phyloP scores from a whole-genome alignment of 2,888 invertebrate species.

The Linnaemya vulpina region DNA sequence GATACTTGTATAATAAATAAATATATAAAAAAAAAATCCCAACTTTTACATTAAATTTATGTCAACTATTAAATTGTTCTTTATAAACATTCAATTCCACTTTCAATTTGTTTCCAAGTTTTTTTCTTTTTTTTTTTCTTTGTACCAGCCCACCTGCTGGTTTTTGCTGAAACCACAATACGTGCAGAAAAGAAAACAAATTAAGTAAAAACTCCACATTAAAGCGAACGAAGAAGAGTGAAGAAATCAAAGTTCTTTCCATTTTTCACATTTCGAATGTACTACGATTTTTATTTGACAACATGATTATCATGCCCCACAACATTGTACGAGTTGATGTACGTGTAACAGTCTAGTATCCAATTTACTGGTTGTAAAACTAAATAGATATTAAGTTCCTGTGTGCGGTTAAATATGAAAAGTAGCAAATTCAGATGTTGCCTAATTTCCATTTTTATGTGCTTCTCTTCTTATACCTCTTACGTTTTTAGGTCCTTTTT shows the following conservation, averaged over 20 bases:
- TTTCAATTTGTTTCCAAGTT: too few relatives aligned
- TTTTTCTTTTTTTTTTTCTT: constrained; percentile 5
- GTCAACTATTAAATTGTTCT: constrained; percentile 2
- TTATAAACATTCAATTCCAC: too few relatives aligned
- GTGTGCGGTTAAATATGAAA: not conserved
- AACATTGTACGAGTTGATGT: too few relatives aligned
- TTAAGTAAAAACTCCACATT: not conserved
- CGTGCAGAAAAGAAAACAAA: not conserved
- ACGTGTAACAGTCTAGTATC: not conserved
- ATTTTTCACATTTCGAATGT: not conserved
- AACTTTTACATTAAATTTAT: too few relatives aligned
- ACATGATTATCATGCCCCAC: not conserved
- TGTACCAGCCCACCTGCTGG: constrained; percentile 1
- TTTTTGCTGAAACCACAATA: not conserved
- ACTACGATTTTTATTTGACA: not conserved
- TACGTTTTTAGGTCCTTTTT: not conserved
- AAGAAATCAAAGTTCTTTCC: not conserved
- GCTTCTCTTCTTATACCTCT: not conserved
- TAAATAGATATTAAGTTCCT: not conserved
- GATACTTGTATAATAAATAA: too few relatives aligned
- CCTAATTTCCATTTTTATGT: constrained; percentile 60
- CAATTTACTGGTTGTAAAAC: not conserved
- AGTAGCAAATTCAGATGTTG: constrained; percentile 43
- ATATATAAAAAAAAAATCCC: too few relatives aligned
- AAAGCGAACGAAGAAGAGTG: not conserved